A percentile compares a stretch with the other conserved stretches of the same genome.
phyloP scores from a whole-genome alignment of 2,797 vertebrate species.

The Paedocypris micromegethes region DNA sequence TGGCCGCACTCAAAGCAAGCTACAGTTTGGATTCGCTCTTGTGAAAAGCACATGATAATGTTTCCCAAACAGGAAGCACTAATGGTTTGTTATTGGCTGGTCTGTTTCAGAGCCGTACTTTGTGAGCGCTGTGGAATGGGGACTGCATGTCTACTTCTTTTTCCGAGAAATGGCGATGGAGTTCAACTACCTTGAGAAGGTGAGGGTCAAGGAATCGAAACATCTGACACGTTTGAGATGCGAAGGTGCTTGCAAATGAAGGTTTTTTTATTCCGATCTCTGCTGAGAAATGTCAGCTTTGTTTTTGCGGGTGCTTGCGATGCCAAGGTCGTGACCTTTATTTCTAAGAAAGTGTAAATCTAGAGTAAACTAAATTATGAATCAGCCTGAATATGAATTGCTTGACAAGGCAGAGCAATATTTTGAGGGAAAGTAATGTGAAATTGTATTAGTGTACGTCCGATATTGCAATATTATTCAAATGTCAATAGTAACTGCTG shows the following conservation, averaged over 20 bases:
- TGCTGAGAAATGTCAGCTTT: too few species aligned
- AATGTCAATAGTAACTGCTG: conserved; percentile 49
- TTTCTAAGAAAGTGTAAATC: not conserved
- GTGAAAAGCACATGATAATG: conserved; percentile 1
- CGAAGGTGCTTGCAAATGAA: too few species aligned
- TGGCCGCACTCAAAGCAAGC: conserved; percentile 13
- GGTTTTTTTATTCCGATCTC: too few species aligned
- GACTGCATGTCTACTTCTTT: conserved; percentile 93
- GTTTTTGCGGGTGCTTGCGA: too few species aligned
- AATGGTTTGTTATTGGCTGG: not conserved
- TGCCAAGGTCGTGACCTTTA: not conserved
- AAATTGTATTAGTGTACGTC: conserved; percentile 27
- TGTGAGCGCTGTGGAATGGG: conserved; percentile 89
- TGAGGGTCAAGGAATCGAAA: conserved; percentile 46
- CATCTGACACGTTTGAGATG: too few species aligned
- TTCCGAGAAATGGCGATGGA: conserved; percentile 97
- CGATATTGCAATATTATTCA: conserved; percentile 43
- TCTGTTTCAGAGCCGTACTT: conserved; percentile 83
- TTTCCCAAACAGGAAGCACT: not conserved
- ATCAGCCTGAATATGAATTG: too few species aligned
- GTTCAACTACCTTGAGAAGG: conserved; percentile 96
- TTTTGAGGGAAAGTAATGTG: not conserved
- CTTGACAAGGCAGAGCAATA: too few species aligned
- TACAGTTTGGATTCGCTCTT: not conserved
- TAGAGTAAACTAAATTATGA: not conserved